phyloP scores from a whole-genome alignment of 2,888 invertebrate species.

The Sesia bembeciformis region DNA sequence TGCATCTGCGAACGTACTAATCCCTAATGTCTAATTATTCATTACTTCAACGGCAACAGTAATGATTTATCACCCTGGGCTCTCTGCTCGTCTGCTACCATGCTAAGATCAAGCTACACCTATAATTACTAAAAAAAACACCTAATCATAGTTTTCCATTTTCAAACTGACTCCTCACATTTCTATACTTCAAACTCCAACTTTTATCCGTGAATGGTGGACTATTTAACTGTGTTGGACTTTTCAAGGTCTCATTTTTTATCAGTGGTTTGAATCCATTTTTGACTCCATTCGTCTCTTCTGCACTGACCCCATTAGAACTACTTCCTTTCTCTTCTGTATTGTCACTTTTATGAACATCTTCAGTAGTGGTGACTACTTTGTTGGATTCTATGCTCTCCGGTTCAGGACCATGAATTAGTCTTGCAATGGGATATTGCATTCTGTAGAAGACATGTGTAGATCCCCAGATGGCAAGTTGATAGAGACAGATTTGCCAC shows the following conservation, averaged over 20 bases:
- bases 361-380: neutral
- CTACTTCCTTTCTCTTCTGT: slow-evolving; percentile 5
- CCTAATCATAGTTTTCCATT: slow-evolving; percentile 36
- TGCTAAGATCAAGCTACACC: too few species aligned
- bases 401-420: slow-evolving; percentile 33
- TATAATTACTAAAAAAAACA: neutral
- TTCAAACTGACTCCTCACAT: slow-evolving; percentile 27
- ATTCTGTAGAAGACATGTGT: slow-evolving; percentile 46
- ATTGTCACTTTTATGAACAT: neutral
- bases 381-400: neutral
- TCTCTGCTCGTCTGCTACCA: too few species aligned
- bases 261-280: neutral
- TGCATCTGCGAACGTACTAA: too few species aligned
- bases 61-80: too few species aligned
- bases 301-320: neutral
- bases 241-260: too few species aligned
- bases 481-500: slow-evolving; percentile 61
- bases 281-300: neutral
- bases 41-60: too few species aligned
- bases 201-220: slow-evolving; percentile 8
- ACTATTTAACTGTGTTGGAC: too few species aligned
- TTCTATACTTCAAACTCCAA: slow-evolving; percentile 36
- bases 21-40: too few species aligned
- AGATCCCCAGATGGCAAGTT: slow-evolving; percentile 42
- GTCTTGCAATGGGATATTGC: slow-evolving; percentile 50